Evolutionary conservation across 2,888 invertebrate species (phyloP), one percentile per base, ranked within the genome.

Genomic region (Malthinus seriepunctatus): DNA sequence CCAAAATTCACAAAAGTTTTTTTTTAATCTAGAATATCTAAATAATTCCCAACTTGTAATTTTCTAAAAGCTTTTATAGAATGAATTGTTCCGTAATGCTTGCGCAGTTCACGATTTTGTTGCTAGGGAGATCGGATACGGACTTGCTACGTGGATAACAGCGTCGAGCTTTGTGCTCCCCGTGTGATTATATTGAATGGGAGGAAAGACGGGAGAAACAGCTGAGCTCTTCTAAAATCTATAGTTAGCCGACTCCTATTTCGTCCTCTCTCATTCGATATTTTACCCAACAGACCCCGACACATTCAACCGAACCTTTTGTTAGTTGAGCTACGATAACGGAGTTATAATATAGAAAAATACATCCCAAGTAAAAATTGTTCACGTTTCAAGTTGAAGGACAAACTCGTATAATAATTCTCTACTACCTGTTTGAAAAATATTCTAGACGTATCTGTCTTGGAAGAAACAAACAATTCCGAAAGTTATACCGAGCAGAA

Each of bases 171-270:
- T 63, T 65, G 56, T 65, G 61, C 50, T 51, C 52, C 58, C 59
- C 46, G 45, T 44, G 54, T 51, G 58, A 57, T 54, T 58, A 59
- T 56, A 58, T 44, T 56, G 52, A 45, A 61, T 46, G 57, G 52
- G 49, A 47, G 55, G 50, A 12, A 49, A 47, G 53, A 42, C 42
- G 50, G 59, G 58, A 45, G 60, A 62, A 69, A 70, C 70, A 71
- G 68, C 66, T 69, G 70, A 71, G 69, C 68, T 68, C 67, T 67
- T 68, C 70, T 68, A 69, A 65, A 64, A 69, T 69, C 69, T 69
- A 67, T 67, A 66, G 62, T 63, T 63, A 54, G 61, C 57, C 53
- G 62, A 58, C 58, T 53, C 59, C 59, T 50, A 51, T 54, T 50
- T 53, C 45, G 35, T 35, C 35, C 62, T 61, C 53, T 51, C 48